A percentile compares a stretch with the other conserved stretches of the same genome.
phyloP scores from a whole-genome alignment of 2,797 vertebrate genomes.

The Pogoniulus pusillus region DNA sequence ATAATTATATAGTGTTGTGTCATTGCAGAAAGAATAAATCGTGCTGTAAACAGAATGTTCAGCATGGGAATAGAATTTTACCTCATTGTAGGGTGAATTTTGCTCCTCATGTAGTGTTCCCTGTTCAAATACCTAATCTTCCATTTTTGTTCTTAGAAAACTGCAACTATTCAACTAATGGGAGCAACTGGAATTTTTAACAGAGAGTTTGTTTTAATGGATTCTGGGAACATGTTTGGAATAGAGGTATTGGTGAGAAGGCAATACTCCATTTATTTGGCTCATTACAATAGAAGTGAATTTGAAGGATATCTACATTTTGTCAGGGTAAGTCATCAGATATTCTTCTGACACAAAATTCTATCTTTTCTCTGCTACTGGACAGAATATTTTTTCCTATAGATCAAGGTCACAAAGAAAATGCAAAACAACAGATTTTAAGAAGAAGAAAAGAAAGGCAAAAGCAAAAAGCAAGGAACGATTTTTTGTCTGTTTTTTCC shows the following conservation, averaged over 20 bases:
- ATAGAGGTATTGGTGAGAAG: neutral
- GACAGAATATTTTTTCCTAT: neutral
- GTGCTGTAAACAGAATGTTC: slow-evolving; percentile 13
- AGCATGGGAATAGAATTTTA: neutral
- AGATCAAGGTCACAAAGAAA: neutral
- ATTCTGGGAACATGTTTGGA: neutral
- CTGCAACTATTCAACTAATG: neutral
- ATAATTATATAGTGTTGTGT: slow-evolving; percentile 1
- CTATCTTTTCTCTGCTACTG: neutral
- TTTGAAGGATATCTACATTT: neutral
- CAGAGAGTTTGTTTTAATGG: neutral
- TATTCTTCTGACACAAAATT: neutral
- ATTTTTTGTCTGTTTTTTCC: no score
- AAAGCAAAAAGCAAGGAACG: no score
- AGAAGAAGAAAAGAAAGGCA: neutral
- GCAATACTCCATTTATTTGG: neutral
- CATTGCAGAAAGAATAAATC: neutral
- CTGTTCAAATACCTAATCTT: neutral
- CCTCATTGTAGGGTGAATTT: neutral
- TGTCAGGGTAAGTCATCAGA: neutral
- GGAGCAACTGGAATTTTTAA: neutral
- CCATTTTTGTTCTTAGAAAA: neutral
- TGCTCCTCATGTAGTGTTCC: neutral
- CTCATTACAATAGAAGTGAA: neutral
- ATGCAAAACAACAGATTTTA: neutral